Base-by-base conservation (phyloP, 2,888 invertebrate species). In the Biston stratarius region DNA sequence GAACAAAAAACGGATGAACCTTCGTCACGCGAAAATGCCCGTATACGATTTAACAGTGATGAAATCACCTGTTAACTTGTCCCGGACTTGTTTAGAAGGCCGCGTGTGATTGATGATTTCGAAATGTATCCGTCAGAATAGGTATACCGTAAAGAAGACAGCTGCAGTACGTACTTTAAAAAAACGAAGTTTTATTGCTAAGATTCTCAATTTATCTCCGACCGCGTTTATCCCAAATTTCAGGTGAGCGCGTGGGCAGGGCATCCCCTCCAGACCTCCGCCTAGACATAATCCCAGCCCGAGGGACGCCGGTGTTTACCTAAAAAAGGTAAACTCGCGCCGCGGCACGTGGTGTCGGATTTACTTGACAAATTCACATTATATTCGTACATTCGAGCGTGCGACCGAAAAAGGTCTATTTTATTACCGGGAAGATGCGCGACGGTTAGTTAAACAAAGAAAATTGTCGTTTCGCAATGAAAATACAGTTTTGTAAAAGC, bases 361-460 rank as follows among this genome's bases (percentile, higher is more conserved):
- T 92, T 87, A 83, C 84, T 85, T 83, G 82, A 89, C 87, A 90
- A 89, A 89, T 87, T 86, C 89, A 78, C 85, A 87, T 90, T 87
- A 88, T 86, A 86, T 85, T 83, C 81, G 77, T 79, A 76, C 84
- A 85, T 86, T 84, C 83, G 81, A 76, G 77, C 76, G 82, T 62
- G 62, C 76, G 84, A 83, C 83, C 86, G 85, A 87, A 83, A 87
- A 89, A 86, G 87, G 86, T 85, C 84, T 85, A 80, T 88, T 88
- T 88, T 88, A 88, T 87, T 86, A 79, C 84, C 70, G 76, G 74
- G 73, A 76, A 82, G 79, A 87, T 83, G 84, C 82, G 78, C 78
- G 78, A 83, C 82, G 86, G 86, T 90, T 91, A 87, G 86, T 89
- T 88, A 86, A 84, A 89, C 89, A 90, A 85, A 85, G 82, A 86